Percentiles rank a stretch among this genome's conserved stretches.
Conservation (phyloP, 2,113 vertebrate species). For the Emydocephalus ijimae region DNA sequence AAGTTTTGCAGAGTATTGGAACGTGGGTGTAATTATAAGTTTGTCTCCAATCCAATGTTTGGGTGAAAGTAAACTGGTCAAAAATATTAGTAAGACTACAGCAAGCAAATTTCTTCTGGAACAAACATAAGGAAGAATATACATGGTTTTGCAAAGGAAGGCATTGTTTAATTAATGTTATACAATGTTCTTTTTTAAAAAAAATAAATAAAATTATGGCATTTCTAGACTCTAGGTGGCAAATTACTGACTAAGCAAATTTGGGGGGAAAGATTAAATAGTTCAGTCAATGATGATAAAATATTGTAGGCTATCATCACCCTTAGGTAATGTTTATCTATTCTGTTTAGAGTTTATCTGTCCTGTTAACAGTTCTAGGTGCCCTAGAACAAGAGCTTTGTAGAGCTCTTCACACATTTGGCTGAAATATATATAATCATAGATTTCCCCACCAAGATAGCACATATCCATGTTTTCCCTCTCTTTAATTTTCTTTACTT, state of each 20-base stretch:
- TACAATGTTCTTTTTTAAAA: neutral
- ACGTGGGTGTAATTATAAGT: neutral
- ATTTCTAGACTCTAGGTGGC: neutral
- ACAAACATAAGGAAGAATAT: neutral
- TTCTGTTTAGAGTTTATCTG: neutral
- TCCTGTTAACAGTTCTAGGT: neutral
- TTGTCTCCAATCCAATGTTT: neutral
- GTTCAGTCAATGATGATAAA: neutral
- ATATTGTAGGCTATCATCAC: neutral
- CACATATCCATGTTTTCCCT: neutral
- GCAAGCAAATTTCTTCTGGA: neutral
- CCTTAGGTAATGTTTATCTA: neutral
- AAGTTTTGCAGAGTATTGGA: neutral
- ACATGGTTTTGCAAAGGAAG: neutral
- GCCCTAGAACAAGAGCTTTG: neutral
- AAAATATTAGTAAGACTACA: neutral
- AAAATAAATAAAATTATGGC: neutral
- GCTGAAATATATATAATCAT: neutral
- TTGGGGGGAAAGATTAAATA: neutral
- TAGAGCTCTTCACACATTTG: neutral
- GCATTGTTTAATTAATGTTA: neutral
- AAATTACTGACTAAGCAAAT: neutral
- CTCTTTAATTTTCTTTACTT: neutral
- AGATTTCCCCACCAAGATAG: neutral
- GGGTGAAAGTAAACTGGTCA: neutral